phyloP scores from a whole-genome alignment of 2,797 vertebrate genomes.

The Mallotus villosus region DNA sequence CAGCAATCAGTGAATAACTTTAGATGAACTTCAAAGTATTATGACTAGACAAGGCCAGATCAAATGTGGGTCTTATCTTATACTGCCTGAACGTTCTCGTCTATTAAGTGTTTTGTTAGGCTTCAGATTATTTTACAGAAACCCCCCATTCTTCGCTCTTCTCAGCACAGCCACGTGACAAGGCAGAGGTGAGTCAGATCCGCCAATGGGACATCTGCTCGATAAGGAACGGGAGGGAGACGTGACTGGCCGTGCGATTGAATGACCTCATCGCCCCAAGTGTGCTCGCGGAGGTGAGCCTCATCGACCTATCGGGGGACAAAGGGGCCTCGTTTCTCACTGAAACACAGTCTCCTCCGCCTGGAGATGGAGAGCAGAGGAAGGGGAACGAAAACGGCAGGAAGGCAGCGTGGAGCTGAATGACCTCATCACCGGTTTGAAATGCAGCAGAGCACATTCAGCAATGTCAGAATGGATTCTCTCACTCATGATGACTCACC shows the following conservation, averaged over 20 bases:
- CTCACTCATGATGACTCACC: conserved; percentile 37
- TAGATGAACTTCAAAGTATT: too few relatives aligned
- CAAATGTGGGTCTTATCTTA: too few relatives aligned
- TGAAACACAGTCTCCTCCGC: not conserved
- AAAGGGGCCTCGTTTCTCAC: not conserved
- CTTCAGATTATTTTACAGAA: too few relatives aligned
- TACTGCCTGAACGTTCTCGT: too few relatives aligned
- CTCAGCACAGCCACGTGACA: too few relatives aligned
- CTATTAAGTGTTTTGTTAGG: too few relatives aligned
- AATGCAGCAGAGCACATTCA: conserved; percentile 25
- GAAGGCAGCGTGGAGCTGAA: not conserved
- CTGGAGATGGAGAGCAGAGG: not conserved
- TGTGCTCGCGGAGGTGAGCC: not conserved
- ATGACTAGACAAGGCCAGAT: too few relatives aligned
- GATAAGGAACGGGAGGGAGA: not conserved
- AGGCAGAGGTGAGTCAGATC: not conserved
- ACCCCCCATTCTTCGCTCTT: too few relatives aligned
- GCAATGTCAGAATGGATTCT: conserved; percentile 27
- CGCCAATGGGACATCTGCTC: not conserved
- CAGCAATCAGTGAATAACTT: too few relatives aligned
- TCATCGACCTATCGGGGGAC: not conserved
- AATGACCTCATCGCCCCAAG: not conserved
- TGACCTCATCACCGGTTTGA: conserved; percentile 36
- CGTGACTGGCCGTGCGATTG: not conserved
- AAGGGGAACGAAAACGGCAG: not conserved